Base-by-base conservation (phyloP, 2,888 invertebrate genomes). In the Eristalinus aeneus region DNA sequence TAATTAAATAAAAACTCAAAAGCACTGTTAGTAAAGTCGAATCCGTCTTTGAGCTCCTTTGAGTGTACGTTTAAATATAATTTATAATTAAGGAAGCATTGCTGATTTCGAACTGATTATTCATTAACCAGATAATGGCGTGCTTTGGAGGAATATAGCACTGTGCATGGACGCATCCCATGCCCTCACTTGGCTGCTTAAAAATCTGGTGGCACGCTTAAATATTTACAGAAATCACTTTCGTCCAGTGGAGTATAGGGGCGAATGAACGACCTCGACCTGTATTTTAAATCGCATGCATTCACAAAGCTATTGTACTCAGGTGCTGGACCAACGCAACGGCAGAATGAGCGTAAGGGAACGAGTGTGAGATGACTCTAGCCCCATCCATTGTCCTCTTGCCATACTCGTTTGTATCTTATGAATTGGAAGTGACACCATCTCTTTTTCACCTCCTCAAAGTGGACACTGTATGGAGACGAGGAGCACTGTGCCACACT, bases 181-280 rank as follows among this genome's bases (percentile, higher is more conserved):
- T n/a, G n/a, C n/a, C 36, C 53, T 39, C 32, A 64, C 31, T 53
- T 53, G 32, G 20, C 27, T 60, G 67, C 61, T 58, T 39, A 36
- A 23, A 67, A 76, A 72, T 36, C 32, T 10, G 64, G 31, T 22
- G 69, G 58, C 64, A 34, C 71, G 58, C 68, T 68, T 74, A 22
- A 61, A 73, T 67, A 34, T 74, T 61, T 69, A 46, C 74, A 63
- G 34, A 69, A 86, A 72, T 82, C 78, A 82, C 82, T 82, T 75
- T 78, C 77, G 67, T 68, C 56, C 80, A 75, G 54, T 64, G 58
- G 58, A 80, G 73, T 60, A 73, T 67, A 76, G 65, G 80, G 79
- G 88, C 76, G 60, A 89, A 89, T 77, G 88, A 89, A 89, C 89
- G 89, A 89, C 89, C 89, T 89, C 89, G 89, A 89, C 89, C 89